These are phyloP conservation scores for Brachypalpus laphriformis DNA, from an alignment of 2,888 invertebrate genomes.

Conservation along the genomic window DNA sequence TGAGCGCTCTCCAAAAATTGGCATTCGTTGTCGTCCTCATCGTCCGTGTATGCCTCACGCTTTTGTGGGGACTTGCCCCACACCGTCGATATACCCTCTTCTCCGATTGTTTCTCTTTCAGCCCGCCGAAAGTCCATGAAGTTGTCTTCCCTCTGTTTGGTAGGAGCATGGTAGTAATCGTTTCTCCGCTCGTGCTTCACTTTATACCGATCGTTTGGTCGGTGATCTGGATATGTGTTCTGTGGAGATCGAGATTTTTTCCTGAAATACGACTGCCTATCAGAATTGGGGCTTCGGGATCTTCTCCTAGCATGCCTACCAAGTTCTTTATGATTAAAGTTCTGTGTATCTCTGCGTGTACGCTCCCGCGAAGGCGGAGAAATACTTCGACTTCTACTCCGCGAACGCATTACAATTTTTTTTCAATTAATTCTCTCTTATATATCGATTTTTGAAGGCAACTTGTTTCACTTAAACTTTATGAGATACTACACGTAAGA, in stretches of 20 bases:
- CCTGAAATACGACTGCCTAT: slow-evolving; percentile 16
- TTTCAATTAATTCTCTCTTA: background rate
- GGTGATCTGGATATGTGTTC: slow-evolving; percentile 73
- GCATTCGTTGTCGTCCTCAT: slow-evolving; percentile 81
- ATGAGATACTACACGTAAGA: background rate
- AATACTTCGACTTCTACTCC: slow-evolving; percentile 33
- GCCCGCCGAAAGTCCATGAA: slow-evolving; percentile 88
- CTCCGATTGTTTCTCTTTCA: slow-evolving; percentile 90
- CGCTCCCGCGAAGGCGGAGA: slow-evolving; percentile 17
- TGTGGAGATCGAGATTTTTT: slow-evolving; percentile 24
- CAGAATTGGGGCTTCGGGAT: slow-evolving; percentile 22
- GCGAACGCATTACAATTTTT: slow-evolving; percentile 25
- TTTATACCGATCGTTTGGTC: slow-evolving; percentile 79
- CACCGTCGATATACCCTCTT: slow-evolving; percentile 86
- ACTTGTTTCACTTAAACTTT: background rate
- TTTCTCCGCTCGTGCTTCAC: slow-evolving; percentile 69
- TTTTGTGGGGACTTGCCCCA: slow-evolving; percentile 91
- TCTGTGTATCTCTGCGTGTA: background rate
- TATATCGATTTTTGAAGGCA: background rate
- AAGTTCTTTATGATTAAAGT: background rate
- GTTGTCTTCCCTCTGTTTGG: slow-evolving; percentile 83
- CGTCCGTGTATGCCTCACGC: slow-evolving; percentile 84
- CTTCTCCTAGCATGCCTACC: slow-evolving; percentile 32
- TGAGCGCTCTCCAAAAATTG: slow-evolving; percentile 77
- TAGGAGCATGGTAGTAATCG: slow-evolving; percentile 57